Evolutionary conservation across 2,888 invertebrate species (phyloP).

Genomic region (Cephalotes varians): DNA sequence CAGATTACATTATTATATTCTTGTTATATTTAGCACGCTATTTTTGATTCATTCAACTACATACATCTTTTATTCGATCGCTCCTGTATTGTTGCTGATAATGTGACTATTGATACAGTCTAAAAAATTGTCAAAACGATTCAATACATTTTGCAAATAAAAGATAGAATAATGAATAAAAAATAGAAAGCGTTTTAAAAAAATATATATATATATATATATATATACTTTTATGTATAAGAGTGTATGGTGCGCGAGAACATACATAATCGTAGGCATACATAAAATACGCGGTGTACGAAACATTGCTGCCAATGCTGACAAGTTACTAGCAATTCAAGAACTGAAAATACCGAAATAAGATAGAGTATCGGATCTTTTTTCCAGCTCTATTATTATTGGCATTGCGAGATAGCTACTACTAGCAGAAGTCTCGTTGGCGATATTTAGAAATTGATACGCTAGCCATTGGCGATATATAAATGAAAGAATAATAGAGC

Average conservation of each 20-base stretch:
- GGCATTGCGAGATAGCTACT: constrained; percentile 68
- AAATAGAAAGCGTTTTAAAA: not conserved
- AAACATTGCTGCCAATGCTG: constrained; percentile 63
- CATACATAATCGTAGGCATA: constrained; percentile 45
- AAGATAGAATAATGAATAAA: not conserved
- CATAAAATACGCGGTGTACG: not conserved
- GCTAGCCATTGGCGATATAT: not conserved
- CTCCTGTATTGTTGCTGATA: not conserved
- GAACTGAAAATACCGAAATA: constrained; percentile 75
- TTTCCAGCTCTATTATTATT: constrained; percentile 81
- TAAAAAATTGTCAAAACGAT: not conserved
- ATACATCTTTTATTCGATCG: not conserved
- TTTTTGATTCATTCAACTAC: not conserved
- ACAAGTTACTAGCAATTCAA: constrained; percentile 81
- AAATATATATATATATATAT: too few relatives aligned
- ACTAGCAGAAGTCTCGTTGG: constrained; percentile 56
- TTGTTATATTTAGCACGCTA: not conserved
- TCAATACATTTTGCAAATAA: not conserved
- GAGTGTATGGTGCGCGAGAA: constrained; percentile 38
- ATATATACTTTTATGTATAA: not conserved
- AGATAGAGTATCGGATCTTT: constrained; percentile 77
- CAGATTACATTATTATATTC: not conserved
- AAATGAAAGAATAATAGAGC: constrained; percentile 18
- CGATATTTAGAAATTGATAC: constrained; percentile 16
- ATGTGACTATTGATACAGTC: not conserved